These are phyloP conservation scores for Lepidocyrtinus sp. DNA, from an alignment of 2,888 invertebrate species.

Conservation along the genomic window DNA sequence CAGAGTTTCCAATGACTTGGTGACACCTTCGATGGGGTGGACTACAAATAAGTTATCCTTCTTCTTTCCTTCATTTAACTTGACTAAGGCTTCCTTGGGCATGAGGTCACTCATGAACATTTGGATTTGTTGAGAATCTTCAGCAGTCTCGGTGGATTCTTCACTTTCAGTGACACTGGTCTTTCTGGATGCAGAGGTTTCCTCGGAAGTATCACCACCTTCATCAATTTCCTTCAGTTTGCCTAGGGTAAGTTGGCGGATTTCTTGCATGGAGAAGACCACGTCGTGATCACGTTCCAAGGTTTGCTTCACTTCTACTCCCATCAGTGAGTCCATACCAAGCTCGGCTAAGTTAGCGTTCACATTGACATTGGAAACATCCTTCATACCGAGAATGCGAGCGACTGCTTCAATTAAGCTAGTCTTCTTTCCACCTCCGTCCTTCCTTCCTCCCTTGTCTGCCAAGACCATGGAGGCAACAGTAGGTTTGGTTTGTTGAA, in stretches of 20 bases:
- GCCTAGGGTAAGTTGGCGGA: constrained; percentile 86
- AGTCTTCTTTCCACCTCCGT: constrained; percentile 75
- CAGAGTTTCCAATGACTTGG: constrained; percentile 80
- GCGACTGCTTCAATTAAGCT: constrained; percentile 85
- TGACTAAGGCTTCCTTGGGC: constrained; percentile 82
- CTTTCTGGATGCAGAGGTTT: constrained; percentile 27
- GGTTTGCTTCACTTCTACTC: constrained; percentile 98
- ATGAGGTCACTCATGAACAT: constrained; percentile 78
- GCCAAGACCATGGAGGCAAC: constrained; percentile 88
- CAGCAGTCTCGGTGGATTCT: constrained; percentile 40
- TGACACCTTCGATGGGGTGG: constrained; percentile 93
- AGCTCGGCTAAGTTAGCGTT: constrained; percentile 90
- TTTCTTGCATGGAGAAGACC: constrained; percentile 91
- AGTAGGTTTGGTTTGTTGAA: constrained; percentile 87
- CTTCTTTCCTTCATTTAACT: constrained; percentile 74
- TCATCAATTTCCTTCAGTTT: constrained; percentile 78
- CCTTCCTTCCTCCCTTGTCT: constrained; percentile 80
- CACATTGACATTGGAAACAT: constrained; percentile 83
- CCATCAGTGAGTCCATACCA: constrained; percentile 99
- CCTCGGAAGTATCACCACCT: constrained; percentile 57
- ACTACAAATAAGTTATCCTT: constrained; percentile 74
- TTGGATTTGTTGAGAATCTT: constrained; percentile 61
- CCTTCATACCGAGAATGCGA: constrained; percentile 88
- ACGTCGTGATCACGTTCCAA: constrained; percentile 94
- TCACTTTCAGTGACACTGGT: constrained; percentile 23